Conservation (phyloP, 2,888 invertebrate genomes). For the Morpho helenor region DNA sequence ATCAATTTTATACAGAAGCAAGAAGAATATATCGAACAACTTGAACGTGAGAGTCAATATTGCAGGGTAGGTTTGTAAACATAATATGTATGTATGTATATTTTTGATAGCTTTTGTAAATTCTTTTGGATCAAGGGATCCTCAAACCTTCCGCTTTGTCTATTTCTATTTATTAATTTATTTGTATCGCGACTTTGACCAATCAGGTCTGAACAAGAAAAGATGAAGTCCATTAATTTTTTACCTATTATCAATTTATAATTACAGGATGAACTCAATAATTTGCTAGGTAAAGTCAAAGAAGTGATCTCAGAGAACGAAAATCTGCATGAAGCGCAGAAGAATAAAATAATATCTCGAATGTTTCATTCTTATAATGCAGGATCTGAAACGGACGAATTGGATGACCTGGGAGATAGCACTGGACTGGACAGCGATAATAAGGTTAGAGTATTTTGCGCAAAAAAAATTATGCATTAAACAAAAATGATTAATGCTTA, state of each 20-base stretch:
- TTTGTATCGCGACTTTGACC: too few relatives aligned
- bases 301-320: constrained; percentile 93
- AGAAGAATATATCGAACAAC: constrained; percentile 91
- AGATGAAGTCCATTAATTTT: too few relatives aligned
- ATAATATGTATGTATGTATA: not conserved
- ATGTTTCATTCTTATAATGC: constrained; percentile 80
- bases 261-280: constrained; percentile 84
- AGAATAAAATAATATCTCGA: constrained; percentile 81
- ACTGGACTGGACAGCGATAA: constrained; percentile 70
- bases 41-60: constrained; percentile 91
- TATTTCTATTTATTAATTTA: too few relatives aligned
- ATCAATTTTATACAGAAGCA: constrained; percentile 90
- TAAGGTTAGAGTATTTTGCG: constrained; percentile 39
- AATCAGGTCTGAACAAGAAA: too few relatives aligned
- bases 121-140: too few relatives aligned
- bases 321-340: constrained; percentile 87
- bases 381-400: constrained; percentile 68
- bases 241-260: not conserved
- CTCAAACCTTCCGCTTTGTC: too few relatives aligned
- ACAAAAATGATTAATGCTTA: too few relatives aligned
- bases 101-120: too few relatives aligned
- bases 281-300: constrained; percentile 88
- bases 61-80: constrained; percentile 79
- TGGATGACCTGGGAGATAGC: constrained; percentile 67
- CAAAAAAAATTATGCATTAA: too few relatives aligned